Conservation (phyloP, 2,797 vertebrate genomes). For the Tiaroga cobitis region DNA sequence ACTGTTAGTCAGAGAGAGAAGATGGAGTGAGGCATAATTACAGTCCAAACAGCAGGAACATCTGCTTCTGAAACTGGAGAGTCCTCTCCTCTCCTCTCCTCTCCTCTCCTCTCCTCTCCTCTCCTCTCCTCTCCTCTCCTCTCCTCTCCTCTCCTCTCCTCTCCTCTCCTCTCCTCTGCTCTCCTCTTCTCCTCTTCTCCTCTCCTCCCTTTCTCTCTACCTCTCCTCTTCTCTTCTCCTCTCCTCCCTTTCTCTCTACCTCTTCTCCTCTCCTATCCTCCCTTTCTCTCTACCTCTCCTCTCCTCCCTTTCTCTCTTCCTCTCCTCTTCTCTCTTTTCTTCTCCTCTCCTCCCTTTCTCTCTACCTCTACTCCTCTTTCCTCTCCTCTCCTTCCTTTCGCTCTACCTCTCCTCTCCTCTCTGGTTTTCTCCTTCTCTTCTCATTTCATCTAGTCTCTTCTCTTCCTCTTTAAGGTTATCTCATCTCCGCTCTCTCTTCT, state of each 20-base stretch:
- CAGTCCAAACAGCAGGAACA: slow-evolving; percentile 28
- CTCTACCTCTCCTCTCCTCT: not conserved
- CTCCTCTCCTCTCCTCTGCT: not conserved
- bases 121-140: not conserved
- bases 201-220: not conserved
- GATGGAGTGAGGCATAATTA: slow-evolving; percentile 41
- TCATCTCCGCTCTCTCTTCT: not conserved
- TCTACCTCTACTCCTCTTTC: not conserved
- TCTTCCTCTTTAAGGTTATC: not conserved
- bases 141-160: not conserved
- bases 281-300: no score
- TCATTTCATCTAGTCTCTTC: not conserved
- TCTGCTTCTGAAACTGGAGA: slow-evolving; percentile 49
- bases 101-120: not conserved
- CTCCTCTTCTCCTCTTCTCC: not conserved
- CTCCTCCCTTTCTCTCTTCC: no score
- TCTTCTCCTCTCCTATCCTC: not conserved
- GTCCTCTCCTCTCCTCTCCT: not conserved
- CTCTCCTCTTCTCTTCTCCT: no score
- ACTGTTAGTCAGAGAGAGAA: slow-evolving; percentile 25
- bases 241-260: no score
- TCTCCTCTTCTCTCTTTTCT: no score
- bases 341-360: no score
- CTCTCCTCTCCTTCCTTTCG: not conserved
- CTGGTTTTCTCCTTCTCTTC: not conserved